phyloP scores from a whole-genome alignment of 2,797 vertebrate species.

The Linurgus olivaceus region DNA sequence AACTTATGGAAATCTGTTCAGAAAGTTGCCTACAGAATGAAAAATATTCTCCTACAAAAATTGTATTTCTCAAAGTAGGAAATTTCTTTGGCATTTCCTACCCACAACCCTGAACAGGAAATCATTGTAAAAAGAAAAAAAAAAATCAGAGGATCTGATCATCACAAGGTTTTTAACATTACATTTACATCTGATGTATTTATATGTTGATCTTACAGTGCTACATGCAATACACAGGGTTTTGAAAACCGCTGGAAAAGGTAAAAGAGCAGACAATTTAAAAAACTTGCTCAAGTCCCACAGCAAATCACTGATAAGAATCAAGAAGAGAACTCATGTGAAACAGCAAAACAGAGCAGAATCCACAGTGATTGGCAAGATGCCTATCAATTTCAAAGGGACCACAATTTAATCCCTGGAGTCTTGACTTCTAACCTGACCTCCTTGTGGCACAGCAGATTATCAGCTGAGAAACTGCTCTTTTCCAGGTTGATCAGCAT shows the following conservation, averaged over 20 bases:
- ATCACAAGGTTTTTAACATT: neutral
- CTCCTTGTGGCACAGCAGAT: neutral
- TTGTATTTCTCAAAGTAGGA: neutral
- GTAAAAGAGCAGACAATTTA: neutral
- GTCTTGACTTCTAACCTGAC: slow-evolving; percentile 30
- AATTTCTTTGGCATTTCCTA: neutral
- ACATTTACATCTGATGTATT: neutral
- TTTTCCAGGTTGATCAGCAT: neutral
- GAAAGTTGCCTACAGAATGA: neutral
- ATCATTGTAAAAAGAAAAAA: neutral
- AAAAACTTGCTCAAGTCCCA: neutral
- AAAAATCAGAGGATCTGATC: neutral
- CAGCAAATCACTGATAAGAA: neutral
- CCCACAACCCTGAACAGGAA: neutral
- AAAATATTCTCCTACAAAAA: neutral
- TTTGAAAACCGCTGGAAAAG: neutral
- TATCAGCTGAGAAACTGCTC: slow-evolving; percentile 27
- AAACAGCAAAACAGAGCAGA: slow-evolving; percentile 15
- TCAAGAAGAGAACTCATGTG: neutral
- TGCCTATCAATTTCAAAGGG: slow-evolving; percentile 34
- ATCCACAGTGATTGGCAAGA: neutral
- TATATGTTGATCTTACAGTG: neutral
- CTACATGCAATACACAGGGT: rapidly evolving
- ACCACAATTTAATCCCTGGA: neutral
- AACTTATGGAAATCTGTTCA: neutral